Evolutionary conservation across 37 sponge, comb jelly and placozoan genomes (phyloP).

Genomic region (Ephydatia muelleri): DNA sequence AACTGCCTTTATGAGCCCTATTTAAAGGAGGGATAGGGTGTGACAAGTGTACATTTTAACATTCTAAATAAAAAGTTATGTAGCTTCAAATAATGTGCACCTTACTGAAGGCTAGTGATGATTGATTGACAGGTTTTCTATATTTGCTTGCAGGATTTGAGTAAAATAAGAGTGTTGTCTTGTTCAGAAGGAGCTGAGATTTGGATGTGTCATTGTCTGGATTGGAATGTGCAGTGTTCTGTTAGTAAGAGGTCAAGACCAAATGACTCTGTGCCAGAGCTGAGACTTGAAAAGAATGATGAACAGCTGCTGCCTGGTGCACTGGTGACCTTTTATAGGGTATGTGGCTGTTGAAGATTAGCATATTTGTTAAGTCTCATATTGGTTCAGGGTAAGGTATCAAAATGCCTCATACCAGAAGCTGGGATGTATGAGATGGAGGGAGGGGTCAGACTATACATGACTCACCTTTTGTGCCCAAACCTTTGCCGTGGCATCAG

Average conservation of each 20-base stretch:
- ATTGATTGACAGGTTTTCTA: too few relatives aligned
- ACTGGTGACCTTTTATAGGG: neutral
- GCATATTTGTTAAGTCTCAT: too few relatives aligned
- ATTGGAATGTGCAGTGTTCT: neutral
- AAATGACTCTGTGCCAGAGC: neutral
- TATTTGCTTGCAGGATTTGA: neutral
- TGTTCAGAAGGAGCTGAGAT: neutral
- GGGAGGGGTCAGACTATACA: constrained; percentile 30
- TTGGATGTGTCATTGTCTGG: neutral
- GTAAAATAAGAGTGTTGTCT: neutral
- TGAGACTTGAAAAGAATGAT: neutral
- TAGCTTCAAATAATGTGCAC: too few relatives aligned
- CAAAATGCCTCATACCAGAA: constrained; percentile 43
- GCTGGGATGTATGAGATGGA: constrained; percentile 69
- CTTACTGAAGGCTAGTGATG: too few relatives aligned
- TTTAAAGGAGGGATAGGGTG: too few relatives aligned
- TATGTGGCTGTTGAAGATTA: neutral
- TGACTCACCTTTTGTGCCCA: constrained; percentile 25
- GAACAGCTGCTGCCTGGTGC: neutral
- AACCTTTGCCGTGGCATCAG: constrained; percentile 32
- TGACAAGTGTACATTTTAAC: too few relatives aligned
- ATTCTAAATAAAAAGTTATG: too few relatives aligned
- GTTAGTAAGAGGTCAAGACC: neutral
- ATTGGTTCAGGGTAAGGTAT: constrained; percentile 36
- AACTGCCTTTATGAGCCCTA: too few relatives aligned